Percentiles rank a stretch among this genome's conserved stretches.
Evolutionary conservation across 2,888 invertebrate species (phyloP).

Genomic region (Endomychus coccineus): DNA sequence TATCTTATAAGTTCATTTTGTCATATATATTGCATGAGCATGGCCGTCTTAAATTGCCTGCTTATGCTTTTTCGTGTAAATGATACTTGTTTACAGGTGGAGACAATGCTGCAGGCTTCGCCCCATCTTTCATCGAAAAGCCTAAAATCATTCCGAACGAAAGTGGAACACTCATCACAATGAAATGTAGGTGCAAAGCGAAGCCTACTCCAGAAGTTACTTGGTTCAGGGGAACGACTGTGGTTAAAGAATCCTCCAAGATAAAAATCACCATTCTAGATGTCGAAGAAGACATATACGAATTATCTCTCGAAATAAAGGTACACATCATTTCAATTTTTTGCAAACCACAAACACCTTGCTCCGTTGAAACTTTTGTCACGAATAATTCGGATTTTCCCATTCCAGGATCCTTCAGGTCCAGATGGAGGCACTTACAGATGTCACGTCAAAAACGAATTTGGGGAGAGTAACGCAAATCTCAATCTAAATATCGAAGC

Average conservation of each 20-base stretch:
- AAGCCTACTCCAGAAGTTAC: slow-evolving; percentile 91
- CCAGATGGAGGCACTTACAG: slow-evolving; percentile 83
- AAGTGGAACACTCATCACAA: slow-evolving; percentile 91
- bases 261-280: slow-evolving; percentile 71
- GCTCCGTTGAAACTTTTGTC: not conserved
- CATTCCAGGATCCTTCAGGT: slow-evolving; percentile 63
- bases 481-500: slow-evolving; percentile 96
- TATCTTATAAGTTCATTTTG: no score
- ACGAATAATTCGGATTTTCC: slow-evolving; percentile 1
- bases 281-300: slow-evolving; percentile 79
- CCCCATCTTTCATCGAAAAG: slow-evolving; percentile 96
- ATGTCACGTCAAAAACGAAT: slow-evolving; percentile 92
- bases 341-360: not conserved
- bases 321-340: slow-evolving; percentile 40
- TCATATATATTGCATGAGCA: slow-evolving; percentile 41
- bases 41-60: slow-evolving; percentile 37
- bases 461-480: slow-evolving; percentile 94
- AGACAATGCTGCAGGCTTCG: slow-evolving; percentile 86
- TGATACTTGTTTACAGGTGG: slow-evolving; percentile 63
- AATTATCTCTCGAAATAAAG: slow-evolving; percentile 75
- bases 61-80: no score
- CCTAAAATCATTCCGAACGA: slow-evolving; percentile 98
- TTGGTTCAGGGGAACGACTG: slow-evolving; percentile 89
- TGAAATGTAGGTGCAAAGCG: slow-evolving; percentile 94
- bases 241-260: slow-evolving; percentile 77